A percentile compares a stretch with the other conserved stretches of the same genome.
Conservation (phyloP, 2,888 invertebrate species). For the Epinotia bilunana region DNA sequence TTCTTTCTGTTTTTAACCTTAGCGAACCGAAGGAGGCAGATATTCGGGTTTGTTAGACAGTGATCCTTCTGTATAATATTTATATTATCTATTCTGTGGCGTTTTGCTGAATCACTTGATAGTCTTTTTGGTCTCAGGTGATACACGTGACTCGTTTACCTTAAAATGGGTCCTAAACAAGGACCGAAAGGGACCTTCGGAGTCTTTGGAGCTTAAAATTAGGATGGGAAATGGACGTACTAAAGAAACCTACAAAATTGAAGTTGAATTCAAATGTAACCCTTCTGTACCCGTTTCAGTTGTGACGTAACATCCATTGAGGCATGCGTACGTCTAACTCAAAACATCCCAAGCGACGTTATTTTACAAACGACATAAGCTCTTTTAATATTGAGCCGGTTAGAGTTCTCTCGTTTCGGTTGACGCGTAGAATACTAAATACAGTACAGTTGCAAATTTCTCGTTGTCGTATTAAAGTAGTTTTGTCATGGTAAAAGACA, state of each 20-base stretch:
- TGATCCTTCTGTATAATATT: no score
- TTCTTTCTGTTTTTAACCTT: no score
- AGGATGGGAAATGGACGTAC: neutral
- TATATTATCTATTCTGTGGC: no score
- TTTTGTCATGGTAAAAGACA: neutral
- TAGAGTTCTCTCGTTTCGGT: slow-evolving; percentile 13
- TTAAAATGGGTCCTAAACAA: neutral
- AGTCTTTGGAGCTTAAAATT: neutral
- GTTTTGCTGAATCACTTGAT: neutral
- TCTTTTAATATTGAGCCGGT: neutral
- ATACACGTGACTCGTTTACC: neutral
- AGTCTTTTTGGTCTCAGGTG: slow-evolving; percentile 13
- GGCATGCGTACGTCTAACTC: neutral
- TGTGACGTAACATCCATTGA: slow-evolving; percentile 40
- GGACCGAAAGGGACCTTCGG: neutral
- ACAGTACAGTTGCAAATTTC: neutral
- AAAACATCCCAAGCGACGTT: slow-evolving; percentile 1
- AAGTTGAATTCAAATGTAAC: slow-evolving; percentile 7
- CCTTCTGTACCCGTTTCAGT: slow-evolving; percentile 6
- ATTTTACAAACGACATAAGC: neutral
- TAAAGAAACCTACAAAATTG: slow-evolving; percentile 4
- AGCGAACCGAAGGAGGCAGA: no score
- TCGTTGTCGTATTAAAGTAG: neutral
- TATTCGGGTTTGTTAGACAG: no score
- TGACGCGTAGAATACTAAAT: slow-evolving; percentile 13